These are phyloP conservation scores for Willowsia nigromaculata DNA, from an alignment of 2,888 invertebrate genomes.

Conservation along the genomic window DNA sequence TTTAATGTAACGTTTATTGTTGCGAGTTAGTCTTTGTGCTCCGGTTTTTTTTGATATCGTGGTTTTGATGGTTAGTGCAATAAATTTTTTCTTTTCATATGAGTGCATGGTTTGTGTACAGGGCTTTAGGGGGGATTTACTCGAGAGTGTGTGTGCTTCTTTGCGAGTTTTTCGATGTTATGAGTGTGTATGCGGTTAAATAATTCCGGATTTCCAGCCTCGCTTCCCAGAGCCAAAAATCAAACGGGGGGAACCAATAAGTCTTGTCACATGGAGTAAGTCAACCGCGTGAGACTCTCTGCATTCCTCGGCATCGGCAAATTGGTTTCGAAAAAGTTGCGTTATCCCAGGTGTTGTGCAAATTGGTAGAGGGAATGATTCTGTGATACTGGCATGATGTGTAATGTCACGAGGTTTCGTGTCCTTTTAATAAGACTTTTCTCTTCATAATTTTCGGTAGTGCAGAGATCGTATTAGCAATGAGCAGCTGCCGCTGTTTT, in stretches of 20 bases:
- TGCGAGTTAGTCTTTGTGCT: too few relatives aligned
- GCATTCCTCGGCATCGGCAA: too few relatives aligned
- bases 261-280: not conserved
- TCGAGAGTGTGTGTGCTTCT: not conserved
- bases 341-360: too few relatives aligned
- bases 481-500: conserved; percentile 3
- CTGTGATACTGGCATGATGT: too few relatives aligned
- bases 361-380: too few relatives aligned
- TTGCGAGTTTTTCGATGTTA: not conserved
- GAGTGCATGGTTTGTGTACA: conserved; percentile 8
- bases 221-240: too few relatives aligned
- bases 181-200: not conserved
- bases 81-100: not conserved
- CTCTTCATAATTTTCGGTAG: not conserved
- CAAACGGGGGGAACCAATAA: too few relatives aligned
- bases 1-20: too few relatives aligned
- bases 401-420: too few relatives aligned
- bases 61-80: not conserved
- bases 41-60: too few relatives aligned
- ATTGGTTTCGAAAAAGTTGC: too few relatives aligned
- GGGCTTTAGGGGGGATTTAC: not conserved
- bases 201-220: not conserved
- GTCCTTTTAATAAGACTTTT: not conserved
- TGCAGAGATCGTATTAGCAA: not conserved
- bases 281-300: not conserved